Conservation (phyloP, 2,113 vertebrate species). For the Cyphomyrus plagiostoma region DNA sequence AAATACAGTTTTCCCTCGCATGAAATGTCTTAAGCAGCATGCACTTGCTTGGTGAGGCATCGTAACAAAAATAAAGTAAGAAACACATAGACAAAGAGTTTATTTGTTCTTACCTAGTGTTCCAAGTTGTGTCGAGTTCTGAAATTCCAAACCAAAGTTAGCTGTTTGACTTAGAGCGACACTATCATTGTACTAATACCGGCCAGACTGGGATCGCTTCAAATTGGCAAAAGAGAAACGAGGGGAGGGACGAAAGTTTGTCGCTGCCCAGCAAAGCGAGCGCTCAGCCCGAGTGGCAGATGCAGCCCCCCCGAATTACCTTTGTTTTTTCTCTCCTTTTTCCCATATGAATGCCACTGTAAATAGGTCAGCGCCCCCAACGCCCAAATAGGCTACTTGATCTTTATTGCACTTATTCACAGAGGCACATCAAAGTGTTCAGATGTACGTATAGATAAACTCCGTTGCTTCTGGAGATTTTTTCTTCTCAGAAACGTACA, state of each 20-base stretch:
- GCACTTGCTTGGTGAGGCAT: conserved; percentile 1
- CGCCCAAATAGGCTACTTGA: background rate
- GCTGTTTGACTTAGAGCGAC: background rate
- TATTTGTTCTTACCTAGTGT: conserved; percentile 14
- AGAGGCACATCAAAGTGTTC: background rate
- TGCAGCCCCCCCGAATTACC: background rate
- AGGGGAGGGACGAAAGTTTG: conserved; percentile 58
- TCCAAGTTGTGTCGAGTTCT: conserved; percentile 9
- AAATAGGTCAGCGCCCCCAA: background rate
- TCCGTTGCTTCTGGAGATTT: background rate
- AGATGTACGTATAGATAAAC: background rate
- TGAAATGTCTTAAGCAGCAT: background rate
- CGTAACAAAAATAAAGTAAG: background rate
- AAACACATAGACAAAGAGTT: background rate
- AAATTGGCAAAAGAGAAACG: conserved; percentile 17
- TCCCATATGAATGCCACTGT: background rate
- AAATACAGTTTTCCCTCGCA: background rate
- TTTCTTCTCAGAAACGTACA: background rate
- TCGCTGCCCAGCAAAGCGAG: conserved; percentile 14
- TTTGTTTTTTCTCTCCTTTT: background rate
- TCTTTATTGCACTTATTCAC: conserved; percentile 9
- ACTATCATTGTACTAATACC: background rate
- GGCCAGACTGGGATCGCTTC: conserved; percentile 31
- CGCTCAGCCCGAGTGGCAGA: background rate
- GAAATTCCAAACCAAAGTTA: conserved; percentile 19